Conservation (phyloP, 2,888 invertebrate species). For the Brenthis ino region DNA sequence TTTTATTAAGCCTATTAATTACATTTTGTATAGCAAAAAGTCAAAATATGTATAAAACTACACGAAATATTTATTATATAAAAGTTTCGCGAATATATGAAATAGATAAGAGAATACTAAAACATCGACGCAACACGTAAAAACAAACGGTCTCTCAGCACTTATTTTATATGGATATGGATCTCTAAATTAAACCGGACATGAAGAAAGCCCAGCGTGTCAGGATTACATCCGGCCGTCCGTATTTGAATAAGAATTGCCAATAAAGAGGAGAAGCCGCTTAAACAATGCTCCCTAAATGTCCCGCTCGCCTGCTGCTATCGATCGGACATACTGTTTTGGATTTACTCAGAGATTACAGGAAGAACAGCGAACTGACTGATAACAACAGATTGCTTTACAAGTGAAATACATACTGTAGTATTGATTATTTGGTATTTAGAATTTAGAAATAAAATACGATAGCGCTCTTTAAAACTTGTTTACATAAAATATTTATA, state of each 20-base stretch:
- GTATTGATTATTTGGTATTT: too few species aligned
- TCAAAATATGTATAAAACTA: too few species aligned
- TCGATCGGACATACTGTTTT: slow-evolving; percentile 56
- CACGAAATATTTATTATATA: too few species aligned
- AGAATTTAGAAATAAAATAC: not conserved
- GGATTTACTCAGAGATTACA: slow-evolving; percentile 20
- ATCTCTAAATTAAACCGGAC: slow-evolving; percentile 36
- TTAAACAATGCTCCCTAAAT: slow-evolving; percentile 61
- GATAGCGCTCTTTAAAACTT: too few species aligned
- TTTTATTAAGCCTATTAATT: too few species aligned
- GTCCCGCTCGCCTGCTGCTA: slow-evolving; percentile 59
- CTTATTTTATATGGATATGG: slow-evolving; percentile 21
- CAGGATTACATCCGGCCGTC: slow-evolving; percentile 67
- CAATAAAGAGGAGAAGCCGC: slow-evolving; percentile 63
- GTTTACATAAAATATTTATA: too few species aligned
- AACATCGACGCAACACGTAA: slow-evolving; percentile 1
- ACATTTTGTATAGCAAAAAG: too few species aligned
- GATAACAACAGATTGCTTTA: not conserved
- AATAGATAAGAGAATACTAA: not conserved
- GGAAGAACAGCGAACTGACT: not conserved
- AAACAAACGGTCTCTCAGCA: not conserved
- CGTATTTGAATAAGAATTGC: slow-evolving; percentile 80
- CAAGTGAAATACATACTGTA: too few species aligned
- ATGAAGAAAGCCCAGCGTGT: slow-evolving; percentile 70
- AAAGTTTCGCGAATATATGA: not conserved